phyloP scores from a whole-genome alignment of 2,113 vertebrate genomes.

The Numenius arquata region DNA sequence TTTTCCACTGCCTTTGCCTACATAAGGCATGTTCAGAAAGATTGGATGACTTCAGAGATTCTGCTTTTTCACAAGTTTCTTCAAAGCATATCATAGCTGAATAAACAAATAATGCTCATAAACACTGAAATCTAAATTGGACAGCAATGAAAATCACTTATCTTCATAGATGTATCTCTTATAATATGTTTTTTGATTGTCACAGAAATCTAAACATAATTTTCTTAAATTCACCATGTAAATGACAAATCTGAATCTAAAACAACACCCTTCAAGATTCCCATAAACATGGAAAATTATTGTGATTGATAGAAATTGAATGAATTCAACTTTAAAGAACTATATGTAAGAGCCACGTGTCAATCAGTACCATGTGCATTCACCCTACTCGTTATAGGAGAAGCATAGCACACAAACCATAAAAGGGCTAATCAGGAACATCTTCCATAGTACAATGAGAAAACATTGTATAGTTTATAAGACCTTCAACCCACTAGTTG shows the following conservation, averaged over 20 bases:
- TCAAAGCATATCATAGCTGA: background rate
- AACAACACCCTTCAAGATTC: background rate
- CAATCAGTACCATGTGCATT: background rate
- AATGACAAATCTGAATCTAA: background rate
- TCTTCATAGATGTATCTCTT: background rate
- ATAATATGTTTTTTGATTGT: background rate
- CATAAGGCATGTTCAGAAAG: background rate
- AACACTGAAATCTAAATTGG: background rate
- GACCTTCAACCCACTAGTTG: constrained; percentile 37
- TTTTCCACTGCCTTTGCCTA: background rate
- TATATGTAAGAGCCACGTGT: background rate
- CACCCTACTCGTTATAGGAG: background rate
- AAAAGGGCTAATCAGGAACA: constrained; percentile 42
- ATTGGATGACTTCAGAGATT: background rate
- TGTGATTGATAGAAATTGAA: background rate
- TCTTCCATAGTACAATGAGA: background rate
- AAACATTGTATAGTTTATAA: constrained; percentile 30
- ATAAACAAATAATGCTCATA: background rate
- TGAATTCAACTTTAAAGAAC: background rate
- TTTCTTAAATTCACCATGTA: background rate
- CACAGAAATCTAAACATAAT: background rate
- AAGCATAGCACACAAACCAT: constrained; percentile 10
- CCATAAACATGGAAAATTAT: background rate
- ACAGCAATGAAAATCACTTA: background rate
- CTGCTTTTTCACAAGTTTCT: background rate